Evolutionary conservation across 1,140 invertebrate species (phyloP).

Genomic region (Leptestheria dahalacensis): DNA sequence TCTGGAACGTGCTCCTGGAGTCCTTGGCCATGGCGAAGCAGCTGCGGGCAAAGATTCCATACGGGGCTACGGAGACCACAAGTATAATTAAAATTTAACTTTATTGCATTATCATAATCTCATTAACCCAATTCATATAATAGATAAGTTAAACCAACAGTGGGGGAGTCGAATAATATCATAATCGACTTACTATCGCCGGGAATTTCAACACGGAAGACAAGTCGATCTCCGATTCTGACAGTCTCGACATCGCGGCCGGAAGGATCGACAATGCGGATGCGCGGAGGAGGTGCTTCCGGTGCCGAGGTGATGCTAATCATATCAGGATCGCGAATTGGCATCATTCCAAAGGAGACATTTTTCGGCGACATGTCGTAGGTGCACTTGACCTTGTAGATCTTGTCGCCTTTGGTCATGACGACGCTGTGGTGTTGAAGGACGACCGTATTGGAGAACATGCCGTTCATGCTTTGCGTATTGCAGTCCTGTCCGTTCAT

Average conservation of each 20-base stretch:
- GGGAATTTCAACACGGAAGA: constrained; percentile 88
- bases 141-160: background rate
- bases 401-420: constrained; percentile 92
- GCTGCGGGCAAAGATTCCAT: constrained; percentile 86
- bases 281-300: constrained; percentile 82
- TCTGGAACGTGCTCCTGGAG: constrained; percentile 86
- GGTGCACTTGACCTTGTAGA: constrained; percentile 90
- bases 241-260: constrained; percentile 82
- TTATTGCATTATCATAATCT: too few species aligned
- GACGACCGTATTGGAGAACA: constrained; percentile 87
- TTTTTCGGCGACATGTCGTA: constrained; percentile 94
- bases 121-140: too few species aligned
- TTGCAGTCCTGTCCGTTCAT: constrained; percentile 89
- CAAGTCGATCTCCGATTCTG: constrained; percentile 82
- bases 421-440: constrained; percentile 90
- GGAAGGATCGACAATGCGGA: constrained; percentile 69
- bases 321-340: constrained; percentile 85
- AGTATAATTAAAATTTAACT: background rate
- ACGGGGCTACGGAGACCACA: constrained; percentile 54
- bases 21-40: constrained; percentile 95
- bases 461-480: constrained; percentile 50
- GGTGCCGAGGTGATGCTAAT: constrained; percentile 88
- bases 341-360: constrained; percentile 94
- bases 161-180: too few species aligned
- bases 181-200: constrained; percentile 64